A percentile compares a stretch with the other conserved stretches of the same genome.
Evolutionary conservation across 37 sponge, comb jelly and placozoan genomes (phyloP).

Genomic region (Halichondria panicea): DNA sequence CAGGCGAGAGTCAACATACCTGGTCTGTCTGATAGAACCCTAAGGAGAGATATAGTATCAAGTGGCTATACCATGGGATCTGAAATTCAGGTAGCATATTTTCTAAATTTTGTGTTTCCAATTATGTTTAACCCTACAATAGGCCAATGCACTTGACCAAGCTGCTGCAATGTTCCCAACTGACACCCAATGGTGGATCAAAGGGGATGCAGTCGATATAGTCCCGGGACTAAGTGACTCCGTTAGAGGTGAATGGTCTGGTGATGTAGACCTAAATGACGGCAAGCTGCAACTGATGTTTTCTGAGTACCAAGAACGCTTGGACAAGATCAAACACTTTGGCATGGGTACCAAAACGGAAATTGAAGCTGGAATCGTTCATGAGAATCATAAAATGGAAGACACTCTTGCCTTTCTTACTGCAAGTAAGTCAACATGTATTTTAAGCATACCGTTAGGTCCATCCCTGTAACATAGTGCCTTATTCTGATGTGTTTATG

Average conservation of each 20-base stretch:
- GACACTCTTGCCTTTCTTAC: slow-evolving; percentile 14
- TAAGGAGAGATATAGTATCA: slow-evolving; percentile 20
- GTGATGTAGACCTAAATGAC: slow-evolving; percentile 41
- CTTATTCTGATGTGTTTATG: background rate
- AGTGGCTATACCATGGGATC: slow-evolving; percentile 3
- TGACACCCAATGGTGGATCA: slow-evolving; percentile 31
- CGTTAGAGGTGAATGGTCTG: slow-evolving; percentile 27
- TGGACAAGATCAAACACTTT: background rate
- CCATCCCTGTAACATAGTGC: no score
- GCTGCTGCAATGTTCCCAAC: background rate
- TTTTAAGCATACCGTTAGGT: background rate
- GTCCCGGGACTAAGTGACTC: slow-evolving; percentile 23
- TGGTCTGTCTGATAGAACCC: slow-evolving; percentile 20
- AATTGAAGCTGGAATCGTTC: background rate
- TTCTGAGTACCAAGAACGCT: background rate
- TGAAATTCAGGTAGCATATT: slow-evolving; percentile 19
- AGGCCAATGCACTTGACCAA: slow-evolving; percentile 10
- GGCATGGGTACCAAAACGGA: background rate
- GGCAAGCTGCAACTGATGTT: background rate
- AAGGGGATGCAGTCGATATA: slow-evolving; percentile 29
- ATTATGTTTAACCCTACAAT: background rate
- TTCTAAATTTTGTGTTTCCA: background rate
- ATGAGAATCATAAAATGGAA: background rate
- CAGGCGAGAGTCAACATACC: slow-evolving; percentile 36
- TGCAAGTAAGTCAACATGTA: background rate